These are phyloP conservation scores for Cataglyphis livida DNA, from an alignment of 2,888 invertebrate genomes.

Conservation along the genomic window DNA sequence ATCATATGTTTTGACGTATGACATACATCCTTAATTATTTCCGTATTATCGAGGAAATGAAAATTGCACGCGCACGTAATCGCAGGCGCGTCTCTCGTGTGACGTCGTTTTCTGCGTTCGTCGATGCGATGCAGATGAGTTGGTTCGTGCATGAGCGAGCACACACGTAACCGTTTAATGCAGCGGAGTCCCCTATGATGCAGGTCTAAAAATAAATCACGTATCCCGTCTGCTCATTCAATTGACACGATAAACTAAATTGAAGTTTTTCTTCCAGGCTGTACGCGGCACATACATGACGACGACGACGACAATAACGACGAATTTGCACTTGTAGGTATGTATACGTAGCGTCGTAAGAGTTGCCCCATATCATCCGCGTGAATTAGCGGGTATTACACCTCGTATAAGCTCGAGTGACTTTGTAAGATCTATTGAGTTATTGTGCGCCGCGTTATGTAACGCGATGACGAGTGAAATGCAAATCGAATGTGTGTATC, in stretches of 20 bases:
- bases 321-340: conserved; percentile 27
- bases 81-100: conserved; percentile 12
- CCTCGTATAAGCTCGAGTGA: conserved; percentile 30
- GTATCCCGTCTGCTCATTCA: conserved; percentile 56
- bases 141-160: conserved; percentile 42
- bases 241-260: conserved; percentile 61
- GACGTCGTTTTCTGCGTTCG: conserved; percentile 30
- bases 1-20: no score
- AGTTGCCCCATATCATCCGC: conserved; percentile 22
- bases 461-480: conserved; percentile 24
- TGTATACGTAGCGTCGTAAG: conserved; percentile 22
- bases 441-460: conserved; percentile 22
- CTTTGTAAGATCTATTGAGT: conserved; percentile 45
- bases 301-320: conserved; percentile 33
- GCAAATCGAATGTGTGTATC: conserved; percentile 19
- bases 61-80: conserved; percentile 20
- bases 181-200: conserved; percentile 53
- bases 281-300: conserved; percentile 19
- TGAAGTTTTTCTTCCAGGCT: conserved; percentile 51
- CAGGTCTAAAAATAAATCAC: conserved; percentile 64
- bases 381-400: conserved; percentile 46
- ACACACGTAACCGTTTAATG: conserved; percentile 51
- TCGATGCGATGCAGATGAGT: conserved; percentile 31
- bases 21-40: conserved; percentile 11
- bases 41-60: conserved; percentile 7